Evolutionary conservation across 2,797 vertebrate genomes (phyloP).

Genomic region (Parauchenoglanis punctatus): DNA sequence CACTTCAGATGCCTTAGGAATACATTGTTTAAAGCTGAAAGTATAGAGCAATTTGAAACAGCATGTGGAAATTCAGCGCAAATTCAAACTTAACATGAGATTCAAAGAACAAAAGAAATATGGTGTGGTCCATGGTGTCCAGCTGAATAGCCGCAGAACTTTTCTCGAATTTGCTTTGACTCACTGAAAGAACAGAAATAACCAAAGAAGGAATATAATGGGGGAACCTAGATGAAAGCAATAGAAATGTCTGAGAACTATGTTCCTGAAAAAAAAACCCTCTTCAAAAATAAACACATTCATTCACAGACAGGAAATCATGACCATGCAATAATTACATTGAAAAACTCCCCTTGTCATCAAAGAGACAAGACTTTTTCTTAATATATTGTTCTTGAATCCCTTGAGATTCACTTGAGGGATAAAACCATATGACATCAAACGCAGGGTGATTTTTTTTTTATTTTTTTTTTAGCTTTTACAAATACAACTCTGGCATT

Average conservation of each 20-base stretch:
- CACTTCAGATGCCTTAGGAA: background rate
- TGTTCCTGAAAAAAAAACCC: background rate
- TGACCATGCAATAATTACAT: conserved; percentile 30
- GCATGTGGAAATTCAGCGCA: background rate
- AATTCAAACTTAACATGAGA: conserved; percentile 7
- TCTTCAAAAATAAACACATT: conserved; percentile 35
- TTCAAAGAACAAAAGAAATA: conserved; percentile 24
- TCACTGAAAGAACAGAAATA: conserved; percentile 30
- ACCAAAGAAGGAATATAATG: conserved; percentile 14
- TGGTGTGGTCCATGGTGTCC: conserved; percentile 8
- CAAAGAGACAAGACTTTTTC: conserved; percentile 41
- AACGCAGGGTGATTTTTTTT: background rate
- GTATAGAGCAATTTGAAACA: conserved; percentile 3
- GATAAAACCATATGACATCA: background rate
- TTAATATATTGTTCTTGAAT: conserved; percentile 22
- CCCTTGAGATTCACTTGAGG: background rate
- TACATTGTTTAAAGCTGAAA: background rate
- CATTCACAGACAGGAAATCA: conserved; percentile 37
- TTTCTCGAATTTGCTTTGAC: conserved; percentile 28
- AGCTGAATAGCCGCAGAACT: background rate
- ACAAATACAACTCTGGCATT: background rate
- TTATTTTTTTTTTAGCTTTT: background rate
- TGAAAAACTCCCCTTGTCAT: conserved; percentile 37
- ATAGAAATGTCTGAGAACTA: conserved; percentile 34
- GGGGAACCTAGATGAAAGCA: conserved; percentile 28